Evolutionary conservation across 2,113 vertebrate genomes (phyloP).

Genomic region (Heterotilapia buettikoferi): DNA sequence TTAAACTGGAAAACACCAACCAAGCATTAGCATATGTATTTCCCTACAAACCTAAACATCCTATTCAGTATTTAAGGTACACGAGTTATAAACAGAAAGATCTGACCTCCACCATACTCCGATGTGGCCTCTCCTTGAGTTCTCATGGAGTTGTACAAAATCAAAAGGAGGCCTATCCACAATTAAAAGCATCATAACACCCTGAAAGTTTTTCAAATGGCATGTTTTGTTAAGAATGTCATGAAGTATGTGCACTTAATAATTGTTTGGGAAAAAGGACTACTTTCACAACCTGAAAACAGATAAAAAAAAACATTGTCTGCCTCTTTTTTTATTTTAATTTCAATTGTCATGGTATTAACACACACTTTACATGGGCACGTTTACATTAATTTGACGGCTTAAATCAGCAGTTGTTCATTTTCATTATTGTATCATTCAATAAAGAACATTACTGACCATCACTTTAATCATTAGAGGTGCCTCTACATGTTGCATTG

Average conservation of each 20-base stretch:
- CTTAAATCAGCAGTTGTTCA: background rate
- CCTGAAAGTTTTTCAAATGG: background rate
- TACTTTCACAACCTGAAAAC: background rate
- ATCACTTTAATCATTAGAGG: background rate
- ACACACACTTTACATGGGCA: background rate
- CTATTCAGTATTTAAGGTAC: background rate
- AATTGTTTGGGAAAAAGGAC: background rate
- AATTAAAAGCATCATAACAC: background rate
- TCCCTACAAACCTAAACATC: background rate
- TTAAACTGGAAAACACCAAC: background rate
- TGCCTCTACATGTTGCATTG: background rate
- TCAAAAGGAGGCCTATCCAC: background rate
- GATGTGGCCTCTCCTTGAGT: background rate
- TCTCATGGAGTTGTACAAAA: background rate
- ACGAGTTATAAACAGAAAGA: background rate
- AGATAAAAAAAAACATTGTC: background rate
- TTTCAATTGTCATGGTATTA: background rate
- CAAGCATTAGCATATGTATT: background rate
- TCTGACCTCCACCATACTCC: background rate
- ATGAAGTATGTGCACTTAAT: background rate
- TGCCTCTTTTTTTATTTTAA: background rate
- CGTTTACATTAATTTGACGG: background rate
- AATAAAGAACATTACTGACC: conserved; percentile 15
- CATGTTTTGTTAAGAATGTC: background rate
- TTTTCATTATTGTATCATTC: background rate